phyloP scores from a whole-genome alignment of 2,797 vertebrate genomes.

The Eleutherodactylus coqui region DNA sequence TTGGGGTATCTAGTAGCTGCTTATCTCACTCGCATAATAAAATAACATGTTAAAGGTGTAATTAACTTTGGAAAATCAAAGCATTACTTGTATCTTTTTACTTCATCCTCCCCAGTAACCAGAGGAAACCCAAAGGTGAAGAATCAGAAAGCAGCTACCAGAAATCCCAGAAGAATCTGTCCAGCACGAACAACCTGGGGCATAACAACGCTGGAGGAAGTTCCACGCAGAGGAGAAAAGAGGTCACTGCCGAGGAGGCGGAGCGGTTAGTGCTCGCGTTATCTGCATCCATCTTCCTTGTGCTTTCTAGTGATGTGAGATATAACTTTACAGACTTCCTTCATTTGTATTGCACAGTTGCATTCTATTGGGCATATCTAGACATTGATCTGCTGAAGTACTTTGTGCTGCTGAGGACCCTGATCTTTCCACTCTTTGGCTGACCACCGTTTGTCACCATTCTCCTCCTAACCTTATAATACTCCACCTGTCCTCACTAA shows the following conservation, averaged over 20 bases:
- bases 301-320: too few relatives aligned
- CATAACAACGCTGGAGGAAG: constrained; percentile 60
- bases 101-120: constrained; percentile 44
- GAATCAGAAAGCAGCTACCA: constrained; percentile 75
- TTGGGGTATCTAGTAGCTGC: neutral
- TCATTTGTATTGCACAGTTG: neutral
- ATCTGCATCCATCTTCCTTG: neutral
- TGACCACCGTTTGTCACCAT: neutral
- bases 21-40: neutral
- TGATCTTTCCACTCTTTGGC: neutral
- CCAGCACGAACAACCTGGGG: constrained; percentile 77
- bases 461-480: neutral
- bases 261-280: constrained; percentile 81
- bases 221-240: constrained; percentile 69
- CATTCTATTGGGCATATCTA: neutral
- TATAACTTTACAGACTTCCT: neutral
- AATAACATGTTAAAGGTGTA: too few relatives aligned
- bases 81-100: neutral
- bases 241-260: constrained; percentile 92
- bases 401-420: neutral
- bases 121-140: constrained; percentile 71
- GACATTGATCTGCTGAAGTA: neutral
- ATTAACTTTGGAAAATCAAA: neutral
- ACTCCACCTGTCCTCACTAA: neutral
- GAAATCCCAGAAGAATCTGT: constrained; percentile 90